Base-by-base conservation (phyloP, 1,140 invertebrate species). In the Lasioglossum albipes region DNA sequence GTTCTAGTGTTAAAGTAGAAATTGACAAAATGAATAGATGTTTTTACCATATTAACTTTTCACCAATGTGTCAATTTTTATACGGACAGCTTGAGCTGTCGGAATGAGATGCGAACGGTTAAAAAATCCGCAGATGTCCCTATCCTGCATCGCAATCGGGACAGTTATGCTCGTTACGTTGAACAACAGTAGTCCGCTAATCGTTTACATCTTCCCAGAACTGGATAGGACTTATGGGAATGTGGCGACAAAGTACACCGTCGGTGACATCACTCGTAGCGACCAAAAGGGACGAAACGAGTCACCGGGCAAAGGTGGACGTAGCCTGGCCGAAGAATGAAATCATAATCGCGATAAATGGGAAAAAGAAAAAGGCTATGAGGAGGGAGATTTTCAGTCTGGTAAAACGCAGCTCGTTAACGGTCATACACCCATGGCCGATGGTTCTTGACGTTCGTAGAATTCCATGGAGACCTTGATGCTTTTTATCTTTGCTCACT, bases 401-500 rank as follows among this genome's bases (percentile, higher is more conserved):
- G 31, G 78, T 57, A 61, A 74, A 78, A 69, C 75, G 66, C 18
- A 67, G 77, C 70, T 87, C 84, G 85, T 87, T 87, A 87, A 81
- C 75, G 86, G 85, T 82, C 85, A 79, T 82, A 64, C 68, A 87
- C 75, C 82, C 73, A 70, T 81, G 81, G 79, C 71, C 81, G 81
- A 86, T 87, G 73, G 59, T 80, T 86, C 66, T 84, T 66, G 79
- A 87, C 78, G 79, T 86, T 87, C 64, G 69, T 71, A 82, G 75
- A 68, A 75, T 71, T 71, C 65, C 74, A 45, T 16, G 57, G 49
- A 82, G 79, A 82, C 85, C 86, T 87, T 87, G 86, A 82, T 36
- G 82, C 45, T 87, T 87, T 87, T 87, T 82, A 86, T 84, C 65
- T 77, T 64, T 36, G 41, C 71, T 75, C 70, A 45, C 76, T 79